These are phyloP conservation scores for Pterostichus niger DNA, from an alignment of 2,888 invertebrate genomes.

Conservation along the genomic window DNA sequence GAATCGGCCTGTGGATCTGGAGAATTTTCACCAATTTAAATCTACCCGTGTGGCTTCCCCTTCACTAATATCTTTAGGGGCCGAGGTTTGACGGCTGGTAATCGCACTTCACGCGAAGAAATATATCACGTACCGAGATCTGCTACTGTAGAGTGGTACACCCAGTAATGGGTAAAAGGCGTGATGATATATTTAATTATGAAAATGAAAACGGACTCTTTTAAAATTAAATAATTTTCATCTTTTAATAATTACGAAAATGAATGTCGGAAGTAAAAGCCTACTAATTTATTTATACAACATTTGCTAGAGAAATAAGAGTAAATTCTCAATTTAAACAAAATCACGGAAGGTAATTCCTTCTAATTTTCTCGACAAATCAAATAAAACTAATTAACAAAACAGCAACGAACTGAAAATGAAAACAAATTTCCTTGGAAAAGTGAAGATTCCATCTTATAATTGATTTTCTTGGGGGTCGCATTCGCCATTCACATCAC, in stretches of 20 bases:
- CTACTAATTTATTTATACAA: slow-evolving; percentile 34
- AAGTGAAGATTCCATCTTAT: slow-evolving; percentile 2
- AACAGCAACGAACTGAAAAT: slow-evolving; percentile 38
- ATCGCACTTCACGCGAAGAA: no score
- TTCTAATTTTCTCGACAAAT: slow-evolving; percentile 33
- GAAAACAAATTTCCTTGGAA: slow-evolving; percentile 40
- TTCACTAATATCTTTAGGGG: no score
- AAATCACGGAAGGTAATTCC: slow-evolving; percentile 25
- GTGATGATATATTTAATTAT: no score
- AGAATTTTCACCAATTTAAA: no score
- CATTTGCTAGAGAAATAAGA: slow-evolving; percentile 15
- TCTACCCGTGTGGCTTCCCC: no score
- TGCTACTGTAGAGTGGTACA: no score
- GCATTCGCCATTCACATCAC: slow-evolving; percentile 14
- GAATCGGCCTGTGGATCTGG: no score
- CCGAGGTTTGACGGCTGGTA: no score
- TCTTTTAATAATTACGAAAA: background rate
- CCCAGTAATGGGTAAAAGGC: no score
- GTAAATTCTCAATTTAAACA: slow-evolving; percentile 37
- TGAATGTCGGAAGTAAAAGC: background rate
- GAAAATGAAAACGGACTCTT: background rate
- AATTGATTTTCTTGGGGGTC: slow-evolving; percentile 14
- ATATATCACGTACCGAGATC: no score
- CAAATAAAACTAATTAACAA: slow-evolving; percentile 50
- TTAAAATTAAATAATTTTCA: background rate